These are phyloP conservation scores for Hippasteria phrygiana DNA, from an alignment of 53 echinoderm and acorn worm genomes.

Conservation along the genomic window DNA sequence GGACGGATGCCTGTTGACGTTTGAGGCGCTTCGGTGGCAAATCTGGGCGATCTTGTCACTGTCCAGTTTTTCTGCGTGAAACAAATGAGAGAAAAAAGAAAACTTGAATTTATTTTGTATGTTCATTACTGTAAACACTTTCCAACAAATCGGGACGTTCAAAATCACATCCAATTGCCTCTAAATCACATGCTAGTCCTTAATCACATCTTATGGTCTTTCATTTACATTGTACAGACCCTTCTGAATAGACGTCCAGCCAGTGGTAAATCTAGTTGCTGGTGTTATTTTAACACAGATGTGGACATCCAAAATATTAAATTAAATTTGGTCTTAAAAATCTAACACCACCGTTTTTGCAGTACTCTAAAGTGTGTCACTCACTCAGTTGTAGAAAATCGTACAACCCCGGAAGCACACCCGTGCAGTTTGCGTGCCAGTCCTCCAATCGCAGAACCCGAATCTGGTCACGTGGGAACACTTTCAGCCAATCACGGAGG, in stretches of 20 bases:
- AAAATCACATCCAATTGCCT: too few relatives aligned
- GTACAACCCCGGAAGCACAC: conserved; percentile 43
- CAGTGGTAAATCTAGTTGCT: too few relatives aligned
- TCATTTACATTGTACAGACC: too few relatives aligned
- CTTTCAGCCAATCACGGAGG: conserved; percentile 73
- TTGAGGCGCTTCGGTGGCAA: neutral
- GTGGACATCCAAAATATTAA: neutral
- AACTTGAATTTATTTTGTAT: neutral
- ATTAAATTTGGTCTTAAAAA: neutral
- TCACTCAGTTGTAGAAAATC: conserved; percentile 63
- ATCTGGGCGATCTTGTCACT: neutral
- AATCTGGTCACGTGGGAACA: conserved; percentile 69
- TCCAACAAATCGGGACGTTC: neutral
- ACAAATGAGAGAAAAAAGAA: neutral
- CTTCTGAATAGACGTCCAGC: too few relatives aligned
- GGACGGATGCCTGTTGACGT: neutral
- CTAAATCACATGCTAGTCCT: too few relatives aligned
- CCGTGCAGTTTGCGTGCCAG: conserved; percentile 46
- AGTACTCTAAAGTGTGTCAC: neutral
- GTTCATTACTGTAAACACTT: neutral
- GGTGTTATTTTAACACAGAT: too few relatives aligned
- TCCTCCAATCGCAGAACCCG: conserved; percentile 69
- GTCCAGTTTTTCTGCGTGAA: neutral
- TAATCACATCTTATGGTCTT: too few relatives aligned
- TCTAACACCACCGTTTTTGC: too few relatives aligned